Conservation (phyloP, 1,140 invertebrate species). For the Micrasema minimum region DNA sequence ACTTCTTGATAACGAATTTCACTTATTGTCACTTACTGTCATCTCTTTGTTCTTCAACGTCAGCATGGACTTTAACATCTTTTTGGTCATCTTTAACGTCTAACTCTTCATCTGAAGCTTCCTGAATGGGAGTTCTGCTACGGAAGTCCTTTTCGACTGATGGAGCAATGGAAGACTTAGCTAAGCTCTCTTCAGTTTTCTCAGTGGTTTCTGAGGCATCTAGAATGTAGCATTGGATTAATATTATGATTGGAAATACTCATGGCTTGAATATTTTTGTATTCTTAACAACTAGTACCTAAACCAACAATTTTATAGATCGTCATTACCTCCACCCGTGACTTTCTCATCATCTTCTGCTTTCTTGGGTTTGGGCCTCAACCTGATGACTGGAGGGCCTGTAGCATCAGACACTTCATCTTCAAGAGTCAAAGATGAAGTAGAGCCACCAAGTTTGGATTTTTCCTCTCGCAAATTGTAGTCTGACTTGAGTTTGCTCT, state of each 20-base stretch:
- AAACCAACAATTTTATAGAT: too few relatives aligned
- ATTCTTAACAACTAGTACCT: too few relatives aligned
- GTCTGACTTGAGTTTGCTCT: slow-evolving; percentile 72
- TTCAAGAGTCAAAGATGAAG: slow-evolving; percentile 54
- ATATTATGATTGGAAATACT: too few relatives aligned
- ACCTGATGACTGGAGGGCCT: slow-evolving; percentile 36
- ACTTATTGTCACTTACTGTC: slow-evolving; percentile 41
- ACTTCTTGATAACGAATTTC: too few relatives aligned
- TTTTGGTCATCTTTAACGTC: slow-evolving; percentile 54
- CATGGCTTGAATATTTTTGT: too few relatives aligned
- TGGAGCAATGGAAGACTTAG: slow-evolving; percentile 17
- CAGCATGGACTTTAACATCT: slow-evolving; percentile 61
- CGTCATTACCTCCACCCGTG: background rate
- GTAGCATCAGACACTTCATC: slow-evolving; percentile 59
- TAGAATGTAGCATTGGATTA: background rate
- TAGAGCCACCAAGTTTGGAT: slow-evolving; percentile 31
- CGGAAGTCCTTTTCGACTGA: slow-evolving; percentile 59
- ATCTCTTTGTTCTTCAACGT: slow-evolving; percentile 59
- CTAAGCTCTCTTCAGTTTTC: background rate
- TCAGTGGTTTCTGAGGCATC: slow-evolving; percentile 12
- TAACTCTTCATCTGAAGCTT: slow-evolving; percentile 61
- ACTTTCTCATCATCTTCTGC: background rate
- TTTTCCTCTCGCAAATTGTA: slow-evolving; percentile 60
- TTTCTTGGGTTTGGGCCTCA: slow-evolving; percentile 39
- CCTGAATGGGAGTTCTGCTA: slow-evolving; percentile 63